A percentile compares a stretch with the other conserved stretches of the same genome.
phyloP scores from a whole-genome alignment of 1,140 invertebrate species.

The Andricus grossulariae region DNA sequence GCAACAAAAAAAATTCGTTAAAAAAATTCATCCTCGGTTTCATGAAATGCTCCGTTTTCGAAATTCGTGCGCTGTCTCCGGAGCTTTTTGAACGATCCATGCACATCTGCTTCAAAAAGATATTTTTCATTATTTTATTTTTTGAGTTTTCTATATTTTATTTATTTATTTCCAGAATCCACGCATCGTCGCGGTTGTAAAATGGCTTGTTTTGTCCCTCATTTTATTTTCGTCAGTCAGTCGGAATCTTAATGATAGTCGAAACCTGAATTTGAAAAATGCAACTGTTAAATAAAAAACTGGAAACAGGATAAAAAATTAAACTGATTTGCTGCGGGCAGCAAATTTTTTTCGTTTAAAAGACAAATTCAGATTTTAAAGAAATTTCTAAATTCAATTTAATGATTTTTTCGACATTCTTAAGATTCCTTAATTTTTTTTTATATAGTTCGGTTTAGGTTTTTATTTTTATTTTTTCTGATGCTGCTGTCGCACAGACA shows the following conservation, averaged over 20 bases:
- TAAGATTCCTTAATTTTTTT: constrained; percentile 35
- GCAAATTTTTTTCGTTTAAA: constrained; percentile 21
- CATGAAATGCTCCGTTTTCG: constrained; percentile 44
- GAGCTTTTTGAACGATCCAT: constrained; percentile 49
- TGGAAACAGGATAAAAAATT: neutral
- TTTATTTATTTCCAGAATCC: constrained; percentile 59
- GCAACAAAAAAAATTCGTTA: neutral
- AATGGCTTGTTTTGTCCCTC: constrained; percentile 65
- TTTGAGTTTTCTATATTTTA: constrained; percentile 59
- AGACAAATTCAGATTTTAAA: constrained; percentile 1
- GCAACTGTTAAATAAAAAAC: neutral
- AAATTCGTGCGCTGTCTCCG: constrained; percentile 46
- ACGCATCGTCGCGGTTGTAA: constrained; percentile 59
- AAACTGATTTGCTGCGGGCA: constrained; percentile 38
- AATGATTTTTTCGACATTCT: neutral
- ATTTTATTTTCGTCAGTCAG: constrained; percentile 63
- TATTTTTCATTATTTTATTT: constrained; percentile 45
- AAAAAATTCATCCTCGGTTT: constrained; percentile 27
- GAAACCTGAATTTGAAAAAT: neutral
- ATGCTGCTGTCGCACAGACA: constrained; percentile 30
- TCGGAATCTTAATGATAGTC: neutral
- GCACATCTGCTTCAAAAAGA: constrained; percentile 54
- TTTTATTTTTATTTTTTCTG: constrained; percentile 33
- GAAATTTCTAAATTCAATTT: neutral
- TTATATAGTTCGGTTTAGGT: constrained; percentile 14